These are phyloP conservation scores for Asarcornis scutulata DNA, from an alignment of 2,113 vertebrate genomes.

Conservation along the genomic window DNA sequence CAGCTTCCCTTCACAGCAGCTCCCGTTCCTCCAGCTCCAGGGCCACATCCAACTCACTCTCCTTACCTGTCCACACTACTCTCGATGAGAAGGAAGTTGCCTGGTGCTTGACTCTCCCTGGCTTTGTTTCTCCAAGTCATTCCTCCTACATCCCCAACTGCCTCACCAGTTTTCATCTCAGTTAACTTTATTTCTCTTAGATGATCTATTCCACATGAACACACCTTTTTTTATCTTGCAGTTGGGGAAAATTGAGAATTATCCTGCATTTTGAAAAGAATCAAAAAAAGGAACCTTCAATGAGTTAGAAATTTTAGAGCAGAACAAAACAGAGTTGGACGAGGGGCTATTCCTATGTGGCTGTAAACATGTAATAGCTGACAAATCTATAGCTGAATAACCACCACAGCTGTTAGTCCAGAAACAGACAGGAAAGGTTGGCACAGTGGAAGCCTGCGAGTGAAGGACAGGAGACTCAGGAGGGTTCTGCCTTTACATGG, in stretches of 20 bases:
- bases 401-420: background rate
- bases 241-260: background rate
- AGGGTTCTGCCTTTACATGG: background rate
- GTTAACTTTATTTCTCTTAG: background rate
- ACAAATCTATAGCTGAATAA: background rate
- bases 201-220: background rate
- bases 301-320: background rate
- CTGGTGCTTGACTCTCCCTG: background rate
- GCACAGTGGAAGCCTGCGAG: fast-evolving
- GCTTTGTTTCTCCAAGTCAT: background rate
- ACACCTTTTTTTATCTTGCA: background rate
- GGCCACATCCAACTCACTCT: background rate
- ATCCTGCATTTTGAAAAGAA: background rate
- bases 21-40: background rate
- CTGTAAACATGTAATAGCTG: background rate
- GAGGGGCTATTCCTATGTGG: background rate
- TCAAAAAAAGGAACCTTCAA: background rate
- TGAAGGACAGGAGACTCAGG: background rate
- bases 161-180: background rate
- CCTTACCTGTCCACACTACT: background rate
- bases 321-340: background rate
- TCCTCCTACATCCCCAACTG: background rate
- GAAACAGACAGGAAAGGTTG: background rate
- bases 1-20: background rate
- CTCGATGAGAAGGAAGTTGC: background rate